Percentiles rank a stretch among this genome's conserved stretches.
Conservation (phyloP, 1,140 invertebrate genomes). For the Pachypeltis micranthus region DNA sequence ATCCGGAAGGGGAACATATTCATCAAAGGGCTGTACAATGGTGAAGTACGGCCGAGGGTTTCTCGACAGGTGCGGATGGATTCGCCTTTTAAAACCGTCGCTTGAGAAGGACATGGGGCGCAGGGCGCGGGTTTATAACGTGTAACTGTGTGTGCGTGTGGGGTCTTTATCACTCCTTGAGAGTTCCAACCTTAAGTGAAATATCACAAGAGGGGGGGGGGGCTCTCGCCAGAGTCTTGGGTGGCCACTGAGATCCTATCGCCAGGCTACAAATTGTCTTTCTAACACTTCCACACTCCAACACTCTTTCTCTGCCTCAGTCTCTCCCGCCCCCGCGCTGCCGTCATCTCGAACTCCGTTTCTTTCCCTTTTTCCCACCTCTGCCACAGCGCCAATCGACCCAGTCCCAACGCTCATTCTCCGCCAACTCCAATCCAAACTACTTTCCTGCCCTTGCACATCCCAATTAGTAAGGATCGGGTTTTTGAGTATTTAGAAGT, state of each 20-base stretch:
- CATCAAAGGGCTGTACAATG: not conserved
- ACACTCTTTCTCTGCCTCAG: not conserved
- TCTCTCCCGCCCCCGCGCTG: not conserved
- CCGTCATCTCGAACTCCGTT: no score
- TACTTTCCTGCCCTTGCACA: no score
- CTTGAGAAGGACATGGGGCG: not conserved
- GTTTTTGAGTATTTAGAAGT: no score
- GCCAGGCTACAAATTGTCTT: constrained; percentile 15
- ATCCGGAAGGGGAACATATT: not conserved
- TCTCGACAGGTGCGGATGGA: constrained; percentile 7
- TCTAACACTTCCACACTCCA: constrained; percentile 4
- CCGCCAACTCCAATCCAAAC: no score
- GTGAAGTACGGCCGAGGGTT: not conserved
- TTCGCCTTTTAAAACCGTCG: constrained; percentile 5
- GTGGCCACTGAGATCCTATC: constrained; percentile 15
- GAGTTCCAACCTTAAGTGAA: constrained; percentile 11
- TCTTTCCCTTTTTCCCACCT: no score
- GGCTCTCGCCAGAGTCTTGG: constrained; percentile 6
- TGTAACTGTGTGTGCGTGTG: constrained; percentile 2
- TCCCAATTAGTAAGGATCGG: no score
- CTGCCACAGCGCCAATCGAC: no score
- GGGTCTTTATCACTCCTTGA: constrained; percentile 15
- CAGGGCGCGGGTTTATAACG: not conserved
- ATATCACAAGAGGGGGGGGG: constrained; percentile 3
- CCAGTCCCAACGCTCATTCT: no score